Evolutionary conservation across 1,140 invertebrate genomes (phyloP), one percentile per base, ranked within the genome.

Genomic region (Ceratosolen solmsi): DNA sequence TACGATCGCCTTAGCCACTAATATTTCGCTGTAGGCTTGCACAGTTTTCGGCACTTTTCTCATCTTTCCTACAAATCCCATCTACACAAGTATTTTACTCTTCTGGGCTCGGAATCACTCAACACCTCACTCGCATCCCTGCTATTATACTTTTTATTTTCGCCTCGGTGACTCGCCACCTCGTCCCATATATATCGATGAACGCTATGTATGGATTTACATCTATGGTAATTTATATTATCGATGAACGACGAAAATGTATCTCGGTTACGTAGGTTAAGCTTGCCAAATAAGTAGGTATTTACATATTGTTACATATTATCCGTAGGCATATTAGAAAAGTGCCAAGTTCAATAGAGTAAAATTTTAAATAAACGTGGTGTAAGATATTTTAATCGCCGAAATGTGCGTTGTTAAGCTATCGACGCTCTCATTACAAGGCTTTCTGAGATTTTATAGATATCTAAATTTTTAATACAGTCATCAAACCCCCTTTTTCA

Each of bases 1-100:
- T 86, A 86, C 0, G 25, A 46, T 51, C 36, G 1, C 17, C 27
- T 25, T 27, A 13, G 38, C 56, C 54, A 22, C 27, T 56, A 49
- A 58, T 65, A 9, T n/a, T 49, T n/a, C 13, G 7, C 70, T 71
- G 38, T 22, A 46, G 11, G 5, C 7, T n/a, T n/a, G 58, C n/a
- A 22, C 20, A 46, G 13, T 46, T 46, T 46, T 46, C 41, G 13
- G 5, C 41, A 5, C 41, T 46, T 46, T 46, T 13, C 41, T 46
- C 41, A 8, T 46, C 41, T 46, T 46, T 46, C 41, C 41, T 8
- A 46, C 41, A 46, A 46, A n/a, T n/a, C n/a, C n/a, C n/a, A n/a
- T n/a, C n/a, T n/a, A n/a, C n/a, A n/a, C n/a, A n/a, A n/a, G n/a
- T n/a, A n/a, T n/a, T n/a, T n/a, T n/a, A n/a, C n/a, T n/a, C n/a